phyloP scores from a whole-genome alignment of 2,888 invertebrate genomes.

The Trachelus troglodyta region DNA sequence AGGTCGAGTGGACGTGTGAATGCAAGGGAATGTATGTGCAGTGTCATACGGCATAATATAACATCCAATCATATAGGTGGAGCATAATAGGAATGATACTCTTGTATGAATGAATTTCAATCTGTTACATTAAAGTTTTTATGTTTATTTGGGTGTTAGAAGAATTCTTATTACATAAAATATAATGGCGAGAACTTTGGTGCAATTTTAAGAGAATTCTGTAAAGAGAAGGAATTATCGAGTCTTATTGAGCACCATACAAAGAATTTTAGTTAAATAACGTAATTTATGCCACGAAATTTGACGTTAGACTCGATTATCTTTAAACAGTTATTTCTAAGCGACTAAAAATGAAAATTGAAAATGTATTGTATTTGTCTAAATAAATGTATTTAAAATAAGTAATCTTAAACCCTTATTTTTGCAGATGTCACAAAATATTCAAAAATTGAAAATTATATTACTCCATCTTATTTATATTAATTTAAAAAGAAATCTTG shows the following conservation, averaged over 20 bases:
- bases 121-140: not conserved
- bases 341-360: slow-evolving; percentile 14
- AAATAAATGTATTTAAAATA: slow-evolving; percentile 31
- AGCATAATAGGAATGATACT: not conserved
- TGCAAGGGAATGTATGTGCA: not conserved
- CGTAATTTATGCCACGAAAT: not conserved
- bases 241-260: not conserved
- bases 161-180: not conserved
- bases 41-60: not conserved
- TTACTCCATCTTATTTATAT: not conserved
- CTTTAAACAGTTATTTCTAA: slow-evolving; percentile 14
- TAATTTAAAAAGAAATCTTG: not conserved
- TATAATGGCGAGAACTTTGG: not conserved
- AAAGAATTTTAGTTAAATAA: not conserved
- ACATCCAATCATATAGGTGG: not conserved
- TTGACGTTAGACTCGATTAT: not conserved
- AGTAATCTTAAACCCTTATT: not conserved
- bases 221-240: not conserved
- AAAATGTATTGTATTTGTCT: slow-evolving; percentile 25
- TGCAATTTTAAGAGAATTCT: not conserved
- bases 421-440: not conserved
- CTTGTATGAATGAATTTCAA: not conserved
- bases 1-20: not conserved
- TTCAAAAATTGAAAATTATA: not conserved
- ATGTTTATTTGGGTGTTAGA: not conserved